These are phyloP conservation scores for Clusia tigrina DNA, from an alignment of 2,888 invertebrate species.

Conservation along the genomic window DNA sequence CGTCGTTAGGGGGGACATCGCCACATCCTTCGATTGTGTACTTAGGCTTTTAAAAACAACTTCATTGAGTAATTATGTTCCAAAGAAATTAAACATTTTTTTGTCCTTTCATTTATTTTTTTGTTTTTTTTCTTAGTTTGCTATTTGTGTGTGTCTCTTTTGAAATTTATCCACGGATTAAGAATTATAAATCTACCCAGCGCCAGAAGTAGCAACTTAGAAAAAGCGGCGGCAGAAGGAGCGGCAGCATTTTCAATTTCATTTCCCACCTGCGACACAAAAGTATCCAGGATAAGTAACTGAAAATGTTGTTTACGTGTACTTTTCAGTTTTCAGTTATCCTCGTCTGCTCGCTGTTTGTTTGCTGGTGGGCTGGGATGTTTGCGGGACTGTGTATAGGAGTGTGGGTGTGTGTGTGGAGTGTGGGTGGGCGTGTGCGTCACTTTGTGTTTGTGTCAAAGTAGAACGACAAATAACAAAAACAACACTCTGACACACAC, in stretches of 20 bases:
- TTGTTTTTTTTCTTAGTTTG: too few species aligned
- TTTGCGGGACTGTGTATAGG: background rate
- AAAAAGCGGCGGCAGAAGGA: too few species aligned
- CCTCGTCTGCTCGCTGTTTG: background rate
- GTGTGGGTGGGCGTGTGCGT: background rate
- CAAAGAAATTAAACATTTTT: too few species aligned
- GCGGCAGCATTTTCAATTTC: constrained; percentile 1
- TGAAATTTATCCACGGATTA: background rate
- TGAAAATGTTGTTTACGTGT: constrained; percentile 42
- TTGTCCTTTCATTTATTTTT: too few species aligned
- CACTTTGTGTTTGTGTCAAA: constrained; percentile 41
- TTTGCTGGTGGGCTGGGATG: background rate
- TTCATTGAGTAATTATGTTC: too few species aligned
- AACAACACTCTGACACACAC: too few species aligned
- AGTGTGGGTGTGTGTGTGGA: background rate
- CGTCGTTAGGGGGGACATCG: too few species aligned
- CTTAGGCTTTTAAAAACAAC: too few species aligned
- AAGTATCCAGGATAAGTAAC: constrained; percentile 30
- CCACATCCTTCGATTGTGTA: too few species aligned
- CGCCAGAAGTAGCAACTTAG: background rate
- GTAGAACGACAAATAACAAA: constrained; percentile 48
- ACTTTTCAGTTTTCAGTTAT: constrained; percentile 1
- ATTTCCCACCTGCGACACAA: constrained; percentile 8
- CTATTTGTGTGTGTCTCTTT: background rate
- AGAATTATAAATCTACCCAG: too few species aligned